Evolutionary conservation across 2,888 invertebrate species (phyloP), one percentile per base, ranked within the genome.

Genomic region (Congeria kusceri): DNA sequence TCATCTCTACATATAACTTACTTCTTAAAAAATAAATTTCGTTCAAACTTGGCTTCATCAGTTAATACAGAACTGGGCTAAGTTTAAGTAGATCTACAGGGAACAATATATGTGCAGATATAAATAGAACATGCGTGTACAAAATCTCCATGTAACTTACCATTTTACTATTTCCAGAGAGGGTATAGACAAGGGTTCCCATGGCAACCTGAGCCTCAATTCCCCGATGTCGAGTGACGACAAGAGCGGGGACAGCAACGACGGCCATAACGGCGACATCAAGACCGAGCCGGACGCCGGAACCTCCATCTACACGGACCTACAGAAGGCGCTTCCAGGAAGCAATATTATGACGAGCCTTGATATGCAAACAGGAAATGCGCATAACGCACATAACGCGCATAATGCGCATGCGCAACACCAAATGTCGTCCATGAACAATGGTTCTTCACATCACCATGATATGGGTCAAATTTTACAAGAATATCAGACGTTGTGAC

Each of bases 181-280:
- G 56, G 63, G 61, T 2, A 25, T 63, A 25, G 77, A 68, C 49
- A 61, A 71, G 28, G 64, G 71, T 25, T 56, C 46, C 32, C 62
- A 71, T 57, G 62, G 66, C 1, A 53, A 53, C 53, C 65, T 71
- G 25, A 68, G 56, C 28, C 64, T 79, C 25, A 68, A 70, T 39
- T 83, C 88, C n/a, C 88, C 88, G 1, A 73, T 75, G 66, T 84
- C 86, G 53, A 87, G 88, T 76, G 71, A 72, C 28, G 63, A 70
- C 32, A 91, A 91, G 53, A 91, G 90, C 67, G 87, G 88, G 75
- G 91, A 90, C 63, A 87, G 88, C 65, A 87, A 89, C 47, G 90
- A 91, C 67, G 88, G 87, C 27, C 73, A 89, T 53, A 87, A 87
- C 69, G 89, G 88, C 25, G 89, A 88, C 66, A 89, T 89, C 59